Percentiles rank a stretch among this genome's conserved stretches.
These are phyloP conservation scores for Fregata magnificens DNA, from an alignment of 2,113 vertebrate species.

Conservation along the genomic window DNA sequence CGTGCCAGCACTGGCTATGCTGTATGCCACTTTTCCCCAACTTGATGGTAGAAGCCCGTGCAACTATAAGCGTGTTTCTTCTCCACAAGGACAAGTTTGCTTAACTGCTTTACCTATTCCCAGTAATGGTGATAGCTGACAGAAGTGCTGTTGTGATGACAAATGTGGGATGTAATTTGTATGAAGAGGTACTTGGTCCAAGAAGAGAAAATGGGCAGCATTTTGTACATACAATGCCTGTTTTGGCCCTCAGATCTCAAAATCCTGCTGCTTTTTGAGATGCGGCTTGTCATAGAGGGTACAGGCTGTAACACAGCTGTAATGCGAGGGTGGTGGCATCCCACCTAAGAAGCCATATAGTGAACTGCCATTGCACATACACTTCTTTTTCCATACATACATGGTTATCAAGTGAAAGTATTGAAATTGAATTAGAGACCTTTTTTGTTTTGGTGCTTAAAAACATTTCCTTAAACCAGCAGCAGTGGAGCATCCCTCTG, in stretches of 20 bases:
- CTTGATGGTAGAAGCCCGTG: background rate
- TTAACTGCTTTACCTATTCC: background rate
- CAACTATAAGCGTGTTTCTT: background rate
- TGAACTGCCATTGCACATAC: background rate
- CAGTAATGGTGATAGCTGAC: background rate
- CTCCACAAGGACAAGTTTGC: background rate
- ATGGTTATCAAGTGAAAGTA: background rate
- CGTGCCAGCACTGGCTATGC: background rate
- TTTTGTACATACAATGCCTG: background rate
- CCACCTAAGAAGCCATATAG: background rate
- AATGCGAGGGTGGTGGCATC: background rate
- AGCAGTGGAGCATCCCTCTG: background rate
- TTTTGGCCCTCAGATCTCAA: background rate
- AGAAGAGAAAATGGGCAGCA: background rate
- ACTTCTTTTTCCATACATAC: background rate
- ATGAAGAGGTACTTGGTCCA: background rate
- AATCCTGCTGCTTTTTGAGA: background rate
- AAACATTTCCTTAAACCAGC: background rate
- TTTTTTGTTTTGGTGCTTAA: background rate
- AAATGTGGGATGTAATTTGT: background rate
- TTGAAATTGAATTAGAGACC: background rate
- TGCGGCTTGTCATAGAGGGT: background rate
- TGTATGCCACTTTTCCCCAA: accelerated
- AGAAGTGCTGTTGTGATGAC: background rate
- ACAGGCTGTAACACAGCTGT: accelerated